Percentiles rank a stretch among this genome's conserved stretches.
Evolutionary conservation across 2,888 invertebrate genomes (phyloP).

Genomic region (Cephonodes hylas): DNA sequence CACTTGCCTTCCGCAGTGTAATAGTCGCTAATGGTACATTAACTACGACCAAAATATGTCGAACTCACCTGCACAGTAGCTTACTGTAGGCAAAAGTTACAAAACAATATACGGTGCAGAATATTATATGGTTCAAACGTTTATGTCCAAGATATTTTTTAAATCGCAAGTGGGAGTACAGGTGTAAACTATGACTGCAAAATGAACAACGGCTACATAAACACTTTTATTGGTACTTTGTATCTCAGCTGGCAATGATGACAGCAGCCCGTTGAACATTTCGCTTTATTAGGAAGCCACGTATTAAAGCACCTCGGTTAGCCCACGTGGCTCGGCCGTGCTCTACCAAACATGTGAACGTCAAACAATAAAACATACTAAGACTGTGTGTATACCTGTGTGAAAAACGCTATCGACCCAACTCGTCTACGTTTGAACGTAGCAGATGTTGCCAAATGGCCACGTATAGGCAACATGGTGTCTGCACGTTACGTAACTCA

Average conservation of each 20-base stretch:
- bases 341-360: slow-evolving; percentile 48
- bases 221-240: slow-evolving; percentile 37
- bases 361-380: slow-evolving; percentile 35
- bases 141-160: neutral
- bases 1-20: neutral
- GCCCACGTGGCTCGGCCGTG: slow-evolving; percentile 57
- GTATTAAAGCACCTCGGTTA: slow-evolving; percentile 57
- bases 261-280: slow-evolving; percentile 41
- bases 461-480: slow-evolving; percentile 12
- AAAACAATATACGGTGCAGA: neutral
- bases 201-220: slow-evolving; percentile 17
- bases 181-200: neutral
- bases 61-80: neutral
- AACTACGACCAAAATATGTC: slow-evolving; percentile 12
- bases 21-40: neutral
- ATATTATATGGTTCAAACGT: neutral
- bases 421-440: slow-evolving; percentile 24
- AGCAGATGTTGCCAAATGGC: slow-evolving; percentile 39
- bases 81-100: neutral
- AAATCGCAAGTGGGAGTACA: neutral
- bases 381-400: slow-evolving; percentile 12
- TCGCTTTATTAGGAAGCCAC: slow-evolving; percentile 74
- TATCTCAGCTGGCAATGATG: slow-evolving; percentile 38
- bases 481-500: neutral
- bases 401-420: slow-evolving; percentile 30